A percentile compares a stretch with the other conserved stretches of the same genome.
Conservation (phyloP, 2,888 invertebrate genomes). For the Deilephila elpenor region DNA sequence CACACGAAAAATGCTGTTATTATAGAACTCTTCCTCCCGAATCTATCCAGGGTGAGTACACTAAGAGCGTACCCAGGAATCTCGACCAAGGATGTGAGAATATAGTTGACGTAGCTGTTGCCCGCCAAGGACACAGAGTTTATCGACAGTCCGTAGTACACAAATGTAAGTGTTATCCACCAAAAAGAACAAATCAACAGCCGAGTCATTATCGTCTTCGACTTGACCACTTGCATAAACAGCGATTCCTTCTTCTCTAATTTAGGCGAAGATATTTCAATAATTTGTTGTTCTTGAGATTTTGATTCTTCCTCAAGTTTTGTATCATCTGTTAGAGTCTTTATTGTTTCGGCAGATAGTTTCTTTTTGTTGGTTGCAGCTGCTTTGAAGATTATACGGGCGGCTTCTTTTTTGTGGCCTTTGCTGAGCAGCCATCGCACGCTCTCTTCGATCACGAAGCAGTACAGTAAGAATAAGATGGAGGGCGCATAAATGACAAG, state of each 20-base stretch:
- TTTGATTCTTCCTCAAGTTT: conserved; percentile 35
- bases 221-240: conserved; percentile 73
- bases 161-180: conserved; percentile 91
- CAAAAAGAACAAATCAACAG: conserved; percentile 88
- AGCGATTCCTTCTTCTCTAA: conserved; percentile 46
- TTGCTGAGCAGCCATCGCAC: conserved; percentile 89
- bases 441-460: conserved; percentile 87
- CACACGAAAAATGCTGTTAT: conserved; percentile 85
- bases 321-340: conserved; percentile 45
- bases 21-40: conserved; percentile 85
- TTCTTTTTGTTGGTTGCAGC: conserved; percentile 75
- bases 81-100: conserved; percentile 86
- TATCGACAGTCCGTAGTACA: conserved; percentile 92
- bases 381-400: conserved; percentile 77
- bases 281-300: conserved; percentile 23
- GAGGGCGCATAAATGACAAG: conserved; percentile 87
- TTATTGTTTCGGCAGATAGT: conserved; percentile 63
- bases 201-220: conserved; percentile 80
- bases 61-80: conserved; percentile 87
- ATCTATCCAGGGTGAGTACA: conserved; percentile 82
- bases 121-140: conserved; percentile 91
- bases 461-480: conserved; percentile 85
- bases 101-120: conserved; percentile 91
- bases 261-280: background rate
- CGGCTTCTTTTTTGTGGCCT: conserved; percentile 81